phyloP scores from a whole-genome alignment of 2,888 invertebrate genomes.

The Agrochola macilenta region DNA sequence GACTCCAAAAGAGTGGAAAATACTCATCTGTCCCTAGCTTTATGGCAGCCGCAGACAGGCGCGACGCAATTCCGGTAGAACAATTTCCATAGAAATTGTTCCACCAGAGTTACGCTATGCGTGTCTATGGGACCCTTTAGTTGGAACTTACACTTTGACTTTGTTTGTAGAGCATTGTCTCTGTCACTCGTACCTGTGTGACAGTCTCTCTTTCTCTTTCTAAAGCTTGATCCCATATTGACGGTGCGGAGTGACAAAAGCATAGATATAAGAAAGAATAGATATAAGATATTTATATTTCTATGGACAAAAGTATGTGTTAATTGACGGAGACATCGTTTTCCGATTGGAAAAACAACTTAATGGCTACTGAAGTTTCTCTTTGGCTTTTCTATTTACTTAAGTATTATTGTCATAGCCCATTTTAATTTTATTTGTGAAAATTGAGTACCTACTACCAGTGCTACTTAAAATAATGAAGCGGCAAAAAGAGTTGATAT shows the following conservation, averaged over 20 bases:
- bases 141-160: neutral
- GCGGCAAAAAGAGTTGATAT: neutral
- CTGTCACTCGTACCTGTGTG: neutral
- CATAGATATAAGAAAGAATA: too few relatives aligned
- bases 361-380: slow-evolving; percentile 40
- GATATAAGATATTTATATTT: too few relatives aligned
- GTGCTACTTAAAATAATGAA: neutral
- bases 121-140: neutral
- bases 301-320: slow-evolving; percentile 43
- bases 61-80: neutral
- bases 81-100: neutral
- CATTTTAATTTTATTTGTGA: slow-evolving; percentile 10
- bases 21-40: slow-evolving; percentile 12
- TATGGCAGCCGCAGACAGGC: neutral
- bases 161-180: slow-evolving; percentile 4
- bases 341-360: slow-evolving; percentile 45
- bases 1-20: slow-evolving; percentile 13
- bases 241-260: slow-evolving; percentile 7
- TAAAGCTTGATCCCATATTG: slow-evolving; percentile 7
- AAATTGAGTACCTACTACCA: neutral
- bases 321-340: slow-evolving; percentile 40
- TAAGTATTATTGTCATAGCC: slow-evolving; percentile 2
- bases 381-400: slow-evolving; percentile 38
- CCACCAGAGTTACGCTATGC: neutral
- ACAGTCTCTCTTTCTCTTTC: neutral